Evolutionary conservation across 1,140 invertebrate species (phyloP).

Genomic region (Cataglyphis hispanica): DNA sequence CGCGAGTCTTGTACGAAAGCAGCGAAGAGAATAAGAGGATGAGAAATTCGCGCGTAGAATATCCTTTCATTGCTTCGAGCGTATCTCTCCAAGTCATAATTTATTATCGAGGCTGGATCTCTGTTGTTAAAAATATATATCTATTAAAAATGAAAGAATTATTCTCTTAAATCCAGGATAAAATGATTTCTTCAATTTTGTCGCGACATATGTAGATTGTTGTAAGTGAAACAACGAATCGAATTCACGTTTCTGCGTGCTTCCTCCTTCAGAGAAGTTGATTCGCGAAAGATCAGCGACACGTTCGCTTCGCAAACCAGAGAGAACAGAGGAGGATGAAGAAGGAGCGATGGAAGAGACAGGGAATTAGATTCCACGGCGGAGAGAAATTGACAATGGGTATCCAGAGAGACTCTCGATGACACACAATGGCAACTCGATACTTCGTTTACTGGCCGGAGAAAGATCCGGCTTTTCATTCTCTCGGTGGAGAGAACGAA

Average conservation of each 20-base stretch:
- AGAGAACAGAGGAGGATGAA: background rate
- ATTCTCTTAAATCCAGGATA: too few species aligned
- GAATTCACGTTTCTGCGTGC: too few species aligned
- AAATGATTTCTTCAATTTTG: too few species aligned
- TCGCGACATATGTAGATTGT: too few species aligned
- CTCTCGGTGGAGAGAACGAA: background rate
- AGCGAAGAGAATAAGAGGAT: conserved; percentile 15
- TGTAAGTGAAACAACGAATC: too few species aligned
- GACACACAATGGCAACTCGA: conserved; percentile 55
- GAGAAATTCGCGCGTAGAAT: conserved; percentile 12
- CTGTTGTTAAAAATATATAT: too few species aligned
- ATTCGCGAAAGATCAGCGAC: conserved; percentile 8
- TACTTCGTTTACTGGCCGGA: conserved; percentile 37
- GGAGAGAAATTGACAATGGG: conserved; percentile 39
- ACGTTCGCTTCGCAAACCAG: background rate
- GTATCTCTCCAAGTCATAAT: too few species aligned
- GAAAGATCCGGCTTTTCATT: conserved; percentile 45
- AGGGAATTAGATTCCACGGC: conserved; percentile 48
- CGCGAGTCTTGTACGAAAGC: conserved; percentile 35
- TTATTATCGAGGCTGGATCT: too few species aligned
- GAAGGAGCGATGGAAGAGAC: conserved; percentile 2
- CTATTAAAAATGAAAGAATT: too few species aligned
- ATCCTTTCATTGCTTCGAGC: background rate
- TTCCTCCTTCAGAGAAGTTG: background rate
- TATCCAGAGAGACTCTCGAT: conserved; percentile 35